Percentiles rank a stretch among this genome's conserved stretches.
These are phyloP conservation scores for Coryphaenoides rupestris DNA, from an alignment of 2,113 vertebrate species.

Conservation along the genomic window DNA sequence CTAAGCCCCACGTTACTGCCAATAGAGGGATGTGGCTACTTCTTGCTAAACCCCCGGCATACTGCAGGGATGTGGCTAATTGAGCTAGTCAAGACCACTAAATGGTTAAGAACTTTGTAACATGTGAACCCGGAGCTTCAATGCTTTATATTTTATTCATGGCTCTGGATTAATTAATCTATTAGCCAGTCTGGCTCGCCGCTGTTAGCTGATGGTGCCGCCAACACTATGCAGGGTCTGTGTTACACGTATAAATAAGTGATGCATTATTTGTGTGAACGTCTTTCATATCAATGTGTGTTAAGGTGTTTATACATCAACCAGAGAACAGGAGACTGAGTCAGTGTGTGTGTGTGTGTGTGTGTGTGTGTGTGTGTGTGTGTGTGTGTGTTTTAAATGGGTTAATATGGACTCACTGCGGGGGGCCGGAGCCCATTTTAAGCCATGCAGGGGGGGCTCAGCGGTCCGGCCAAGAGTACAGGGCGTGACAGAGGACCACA, in stretches of 20 bases:
- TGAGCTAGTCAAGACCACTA: conserved; percentile 24
- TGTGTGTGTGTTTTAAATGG: conserved; percentile 33
- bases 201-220: too few relatives aligned
- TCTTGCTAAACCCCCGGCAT: conserved; percentile 3
- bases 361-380: conserved; percentile 11
- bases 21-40: conserved; percentile 6
- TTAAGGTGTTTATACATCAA: too few relatives aligned
- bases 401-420: not conserved
- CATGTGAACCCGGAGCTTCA: conserved; percentile 43
- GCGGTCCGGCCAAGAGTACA: conserved; percentile 1
- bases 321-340: too few relatives aligned
- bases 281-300: not conserved
- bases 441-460: conserved; percentile 21
- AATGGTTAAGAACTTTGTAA: conserved; percentile 49
- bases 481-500: too few relatives aligned
- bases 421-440: conserved; percentile 30
- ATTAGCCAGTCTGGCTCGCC: conserved; percentile 10
- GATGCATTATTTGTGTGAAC: not conserved
- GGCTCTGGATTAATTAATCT: conserved; percentile 29
- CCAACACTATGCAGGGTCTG: too few relatives aligned
- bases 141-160: conserved; percentile 48
- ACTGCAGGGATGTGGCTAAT: conserved; percentile 18
- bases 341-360: not conserved
- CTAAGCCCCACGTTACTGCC: not conserved
- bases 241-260: not conserved